Evolutionary conservation across 1,140 invertebrate species (phyloP), one percentile per base, ranked within the genome.

Genomic region (Phortica variegata): DNA sequence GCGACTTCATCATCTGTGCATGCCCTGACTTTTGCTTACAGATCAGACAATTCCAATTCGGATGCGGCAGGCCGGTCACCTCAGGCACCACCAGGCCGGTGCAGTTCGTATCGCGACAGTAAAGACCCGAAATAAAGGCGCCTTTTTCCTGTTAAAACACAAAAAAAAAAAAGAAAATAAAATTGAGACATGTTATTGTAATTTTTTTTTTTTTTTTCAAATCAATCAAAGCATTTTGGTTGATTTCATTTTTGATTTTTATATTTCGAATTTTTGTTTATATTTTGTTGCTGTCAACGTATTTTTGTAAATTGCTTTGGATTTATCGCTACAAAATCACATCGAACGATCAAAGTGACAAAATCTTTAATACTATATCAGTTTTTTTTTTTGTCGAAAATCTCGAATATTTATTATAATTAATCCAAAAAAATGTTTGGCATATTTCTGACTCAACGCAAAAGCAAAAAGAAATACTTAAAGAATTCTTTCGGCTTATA

Each of bases 11-110:
- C 68, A 74, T 74, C 46, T 74, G 71, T 3, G 61, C 59, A 42
- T 73, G 66, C 23, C 61, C 66, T 0, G 70, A 74, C 31, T 72
- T 72, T 15, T 74, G 65, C 57, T 74, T 73, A 53, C 71, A 74
- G 26, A 42, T 62, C 48, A 72, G 23, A 23, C 71, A 74, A 37
- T 74, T 73, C 66, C 69, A 74, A 43, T 69, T 73, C 8, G 71
- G 71, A 47, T 73, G 70, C 9, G 70, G 71, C 32, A 74, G n/a
- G 0, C 66, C 72, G 12, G 68, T 60, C 5, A 55, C 56, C 33
- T 74, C 71, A 10, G 71, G 71, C 41, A 74, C 70, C 10, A 69
- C 71, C 43, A 74, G 41, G 0, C 71, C 71, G n/a, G 37, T 43
- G 52, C 71, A 74, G 21, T 72, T 69, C 13, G 59, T 69, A 18